Evolutionary conservation across 2,113 vertebrate species (phyloP), one percentile per base, ranked within the genome.

Genomic region (Craseonycteris thonglongyai): DNA sequence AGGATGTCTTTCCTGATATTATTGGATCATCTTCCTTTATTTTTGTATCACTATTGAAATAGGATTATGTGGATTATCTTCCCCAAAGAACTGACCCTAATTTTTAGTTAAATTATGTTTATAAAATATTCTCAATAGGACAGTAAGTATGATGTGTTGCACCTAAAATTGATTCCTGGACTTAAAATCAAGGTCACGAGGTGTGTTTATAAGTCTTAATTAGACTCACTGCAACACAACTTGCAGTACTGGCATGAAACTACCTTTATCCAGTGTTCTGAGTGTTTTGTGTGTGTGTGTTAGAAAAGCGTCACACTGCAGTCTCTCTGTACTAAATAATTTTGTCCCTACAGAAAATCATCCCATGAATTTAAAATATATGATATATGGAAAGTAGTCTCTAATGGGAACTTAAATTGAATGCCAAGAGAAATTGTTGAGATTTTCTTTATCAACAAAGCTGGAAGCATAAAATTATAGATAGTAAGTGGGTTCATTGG

Each of bases 161-260:
- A 42, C 51, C 68, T 91, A 75, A 90, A 88, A 87, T 86, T 74
- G 42, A 87, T 95, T 95, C 33, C 61, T 85, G 45, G 35, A 51
- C 10, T 76, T 76, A 10, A 81, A 96, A 78, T 74, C 61, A 66
- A 97, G 78, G 56, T 93, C 56, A 74, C 0, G 2, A 71, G 91
- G 6, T 7, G 26, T 38, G 11, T 72, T 61, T 9, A 40, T 68
- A 88, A 87, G 35, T 94, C 93, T 96, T 97, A 96, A 98, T 97
- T 97, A 96, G 90, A 95, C 82, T 92, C 86, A 0, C 40, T 1
- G 14, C 61, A 10, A 45, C 0, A 0, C 54, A 54, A 30, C 2
- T 93, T 96, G 88, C 90, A 94, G 96, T 45, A 0, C 61, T 0
- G 0, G 47, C 71, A 95, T 91, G 56, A 96, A 95, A 84, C 95